A percentile compares a stretch with the other conserved stretches of the same genome.
phyloP scores from a whole-genome alignment of 2,797 vertebrate species.

The Schizopygopsis malacanthus region DNA sequence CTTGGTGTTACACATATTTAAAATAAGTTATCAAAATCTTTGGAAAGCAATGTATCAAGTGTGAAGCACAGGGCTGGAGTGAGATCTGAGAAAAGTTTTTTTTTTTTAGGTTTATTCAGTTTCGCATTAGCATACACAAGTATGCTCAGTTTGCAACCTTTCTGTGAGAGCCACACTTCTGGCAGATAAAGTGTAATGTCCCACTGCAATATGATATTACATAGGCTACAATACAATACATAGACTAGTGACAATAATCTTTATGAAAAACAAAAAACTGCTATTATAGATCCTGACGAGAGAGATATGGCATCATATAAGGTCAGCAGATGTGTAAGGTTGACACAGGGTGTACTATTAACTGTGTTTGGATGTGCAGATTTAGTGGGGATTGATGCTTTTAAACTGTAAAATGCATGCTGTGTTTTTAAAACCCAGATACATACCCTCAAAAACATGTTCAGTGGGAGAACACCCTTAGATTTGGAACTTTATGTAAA shows the following conservation, averaged over 20 bases:
- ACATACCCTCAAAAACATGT: no score
- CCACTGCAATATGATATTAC: neutral
- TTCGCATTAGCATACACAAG: neutral
- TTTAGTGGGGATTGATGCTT: neutral
- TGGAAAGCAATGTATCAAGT: neutral
- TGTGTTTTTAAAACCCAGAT: no score
- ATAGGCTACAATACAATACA: neutral
- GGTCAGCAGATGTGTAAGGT: neutral
- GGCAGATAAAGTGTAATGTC: no score
- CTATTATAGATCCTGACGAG: neutral
- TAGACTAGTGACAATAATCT: neutral
- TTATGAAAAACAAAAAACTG: neutral
- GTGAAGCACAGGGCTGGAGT: neutral
- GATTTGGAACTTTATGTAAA: neutral
- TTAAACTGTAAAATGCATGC: neutral
- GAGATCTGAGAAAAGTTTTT: neutral
- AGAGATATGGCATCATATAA: neutral
- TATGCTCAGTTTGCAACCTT: neutral
- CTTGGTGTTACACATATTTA: neutral
- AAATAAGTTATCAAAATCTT: neutral
- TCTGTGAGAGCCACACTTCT: neutral
- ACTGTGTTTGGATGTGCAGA: neutral
- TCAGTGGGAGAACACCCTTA: no score
- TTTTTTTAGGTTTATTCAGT: slow-evolving; percentile 27
- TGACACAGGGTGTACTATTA: slow-evolving; percentile 2